These are phyloP conservation scores for Menura novaehollandiae DNA, from an alignment of 2,113 vertebrate genomes.

Conservation along the genomic window DNA sequence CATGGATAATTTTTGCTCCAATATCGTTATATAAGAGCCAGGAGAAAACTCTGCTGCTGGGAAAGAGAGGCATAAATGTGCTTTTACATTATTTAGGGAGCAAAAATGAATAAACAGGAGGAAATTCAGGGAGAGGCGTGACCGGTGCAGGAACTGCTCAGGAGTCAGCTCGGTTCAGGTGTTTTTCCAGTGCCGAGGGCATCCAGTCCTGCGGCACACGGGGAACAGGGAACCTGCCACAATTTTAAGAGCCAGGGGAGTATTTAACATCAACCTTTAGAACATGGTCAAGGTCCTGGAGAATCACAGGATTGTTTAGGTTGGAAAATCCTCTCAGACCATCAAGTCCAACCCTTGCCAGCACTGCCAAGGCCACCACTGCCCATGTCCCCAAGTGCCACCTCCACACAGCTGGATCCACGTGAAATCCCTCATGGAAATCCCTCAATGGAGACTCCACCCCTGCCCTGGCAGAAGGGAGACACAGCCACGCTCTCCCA, in stretches of 20 bases:
- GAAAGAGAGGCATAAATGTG: accelerated
- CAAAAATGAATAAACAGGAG: not conserved
- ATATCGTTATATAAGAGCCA: accelerated
- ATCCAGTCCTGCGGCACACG: accelerated
- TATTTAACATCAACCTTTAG: not conserved
- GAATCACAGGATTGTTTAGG: accelerated
- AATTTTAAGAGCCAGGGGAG: not conserved
- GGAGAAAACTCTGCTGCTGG: not conserved
- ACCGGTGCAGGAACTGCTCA: not conserved
- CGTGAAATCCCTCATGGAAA: not conserved
- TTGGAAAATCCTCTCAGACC: not conserved
- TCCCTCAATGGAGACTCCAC: not conserved
- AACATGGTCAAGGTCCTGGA: accelerated
- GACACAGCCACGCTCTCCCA: accelerated
- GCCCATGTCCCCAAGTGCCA: not conserved
- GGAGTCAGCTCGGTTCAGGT: not conserved
- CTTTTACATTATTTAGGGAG: not conserved
- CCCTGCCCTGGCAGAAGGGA: not conserved
- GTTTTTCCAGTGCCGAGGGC: not conserved
- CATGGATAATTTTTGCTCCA: not conserved
- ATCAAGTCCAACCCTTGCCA: accelerated
- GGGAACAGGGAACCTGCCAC: not conserved
- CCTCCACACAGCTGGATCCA: not conserved
- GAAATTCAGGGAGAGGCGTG: accelerated
- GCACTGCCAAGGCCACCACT: not conserved